These are phyloP conservation scores for Pimpla rufipes DNA, from an alignment of 2,888 invertebrate genomes.

Conservation along the genomic window DNA sequence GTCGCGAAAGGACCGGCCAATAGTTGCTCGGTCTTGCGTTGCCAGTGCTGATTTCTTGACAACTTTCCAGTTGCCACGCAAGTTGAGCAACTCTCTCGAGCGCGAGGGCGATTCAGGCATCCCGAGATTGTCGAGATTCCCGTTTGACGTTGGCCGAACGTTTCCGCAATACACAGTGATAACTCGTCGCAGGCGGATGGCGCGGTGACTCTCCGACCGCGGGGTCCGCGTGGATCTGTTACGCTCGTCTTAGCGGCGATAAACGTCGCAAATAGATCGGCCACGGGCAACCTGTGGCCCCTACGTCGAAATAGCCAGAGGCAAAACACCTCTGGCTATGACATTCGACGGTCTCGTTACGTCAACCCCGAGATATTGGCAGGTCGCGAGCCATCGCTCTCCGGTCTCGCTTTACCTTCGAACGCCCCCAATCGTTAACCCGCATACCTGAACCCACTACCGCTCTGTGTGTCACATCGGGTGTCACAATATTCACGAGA, in stretches of 20 bases:
- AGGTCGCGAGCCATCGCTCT: conserved; percentile 45
- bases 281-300: conserved; percentile 60
- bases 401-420: conserved; percentile 57
- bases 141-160: background rate
- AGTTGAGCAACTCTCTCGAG: conserved; percentile 14
- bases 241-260: conserved; percentile 16
- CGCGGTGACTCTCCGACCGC: background rate
- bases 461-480: conserved; percentile 50
- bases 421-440: conserved; percentile 72
- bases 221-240: conserved; percentile 13
- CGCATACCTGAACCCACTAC: conserved; percentile 68
- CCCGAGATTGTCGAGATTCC: background rate
- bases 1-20: conserved; percentile 27
- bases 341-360: conserved; percentile 70
- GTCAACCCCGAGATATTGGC: conserved; percentile 70
- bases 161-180: background rate
- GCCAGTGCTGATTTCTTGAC: conserved; percentile 42
- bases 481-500: conserved; percentile 56
- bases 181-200: background rate
- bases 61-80: conserved; percentile 28
- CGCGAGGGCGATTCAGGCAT: background rate
- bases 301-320: conserved; percentile 64
- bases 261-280: conserved; percentile 59
- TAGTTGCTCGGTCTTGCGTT: conserved; percentile 6
- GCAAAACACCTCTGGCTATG: conserved; percentile 62